phyloP scores from a whole-genome alignment of 2,888 invertebrate species.

The Polydrusus cervinus region DNA sequence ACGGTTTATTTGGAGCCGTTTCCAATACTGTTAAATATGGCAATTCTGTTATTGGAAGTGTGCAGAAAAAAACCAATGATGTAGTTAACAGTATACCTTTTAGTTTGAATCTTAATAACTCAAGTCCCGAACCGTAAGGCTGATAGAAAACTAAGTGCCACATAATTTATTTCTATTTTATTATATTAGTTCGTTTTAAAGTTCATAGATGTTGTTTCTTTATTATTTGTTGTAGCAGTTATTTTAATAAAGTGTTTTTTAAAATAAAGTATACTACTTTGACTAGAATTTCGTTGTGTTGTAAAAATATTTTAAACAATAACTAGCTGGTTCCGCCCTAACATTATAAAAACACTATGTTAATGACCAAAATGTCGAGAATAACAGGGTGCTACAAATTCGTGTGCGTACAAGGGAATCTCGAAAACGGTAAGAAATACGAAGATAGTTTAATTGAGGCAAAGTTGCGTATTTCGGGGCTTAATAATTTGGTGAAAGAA shows the following conservation, averaged over 20 bases:
- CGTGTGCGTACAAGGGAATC: too few species aligned
- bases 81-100: conserved; percentile 61
- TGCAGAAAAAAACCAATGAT: conserved; percentile 74
- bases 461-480: too few species aligned
- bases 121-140: conserved; percentile 20
- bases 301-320: not conserved
- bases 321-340: too few species aligned
- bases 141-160: conserved; percentile 28
- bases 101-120: conserved; percentile 31
- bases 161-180: conserved; percentile 25
- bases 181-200: not conserved
- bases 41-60: conserved; percentile 75
- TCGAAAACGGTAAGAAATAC: too few species aligned
- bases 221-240: not conserved
- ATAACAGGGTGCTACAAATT: too few species aligned
- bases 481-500: too few species aligned
- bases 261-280: not conserved
- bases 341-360: too few species aligned
- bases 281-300: not conserved
- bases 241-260: conserved; percentile 3
- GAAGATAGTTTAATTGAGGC: too few species aligned
- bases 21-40: conserved; percentile 77
- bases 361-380: too few species aligned
- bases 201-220: conserved; percentile 11
- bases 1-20: conserved; percentile 74